Base-by-base conservation (phyloP, 2,113 vertebrate genomes). In the Apus apus region DNA sequence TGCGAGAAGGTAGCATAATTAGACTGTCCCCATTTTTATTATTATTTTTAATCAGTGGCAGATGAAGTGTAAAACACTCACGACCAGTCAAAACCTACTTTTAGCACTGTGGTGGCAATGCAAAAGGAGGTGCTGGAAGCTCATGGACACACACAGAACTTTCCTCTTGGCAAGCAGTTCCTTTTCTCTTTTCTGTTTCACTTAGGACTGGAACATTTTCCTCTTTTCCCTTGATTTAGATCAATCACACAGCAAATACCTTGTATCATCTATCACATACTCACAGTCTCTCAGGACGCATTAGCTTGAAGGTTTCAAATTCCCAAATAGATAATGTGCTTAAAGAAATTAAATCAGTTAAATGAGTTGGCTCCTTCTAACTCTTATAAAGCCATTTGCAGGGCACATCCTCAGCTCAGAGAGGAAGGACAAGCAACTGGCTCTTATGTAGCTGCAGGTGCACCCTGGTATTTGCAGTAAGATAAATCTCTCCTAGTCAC, bases 401-500 rank as follows among this genome's bases (percentile, higher is more conserved):
- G 74, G 66, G 38, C 50, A 94, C 54, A 66, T 19, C 34, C 45
- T 82, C 45, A 71, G 32, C 61, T 83, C 15, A 48, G 45, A 50
- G 60, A 96, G 48, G 68, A 61, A 91, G 48, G 54, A 73, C 45
- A 85, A 51, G 64, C 0, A 0, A 81, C 77, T 19, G 62, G 64
- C 25, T 83, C 14, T 86, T 46, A 21, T 0, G 8, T 3, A 91
- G 86, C 84, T 76, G 70, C 91, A 90, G 93, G 84, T 78, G 77
- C 18, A 26, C 72, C 79, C 81, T 81, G 65, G 32, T 87, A 93
- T 95, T 94, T 93, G 70, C 56, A 74, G 67, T 45, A 64, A 78
- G 73, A 85, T 73, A 93, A 96, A 97, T 78, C 96, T 94, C 82
- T 83, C 43, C 89, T n/a, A 43, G 57, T 77, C 91, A 90, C 85